Percentiles rank a stretch among this genome's conserved stretches.
These are phyloP conservation scores for Xestia xanthographa DNA, from an alignment of 2,888 invertebrate species.

Conservation along the genomic window DNA sequence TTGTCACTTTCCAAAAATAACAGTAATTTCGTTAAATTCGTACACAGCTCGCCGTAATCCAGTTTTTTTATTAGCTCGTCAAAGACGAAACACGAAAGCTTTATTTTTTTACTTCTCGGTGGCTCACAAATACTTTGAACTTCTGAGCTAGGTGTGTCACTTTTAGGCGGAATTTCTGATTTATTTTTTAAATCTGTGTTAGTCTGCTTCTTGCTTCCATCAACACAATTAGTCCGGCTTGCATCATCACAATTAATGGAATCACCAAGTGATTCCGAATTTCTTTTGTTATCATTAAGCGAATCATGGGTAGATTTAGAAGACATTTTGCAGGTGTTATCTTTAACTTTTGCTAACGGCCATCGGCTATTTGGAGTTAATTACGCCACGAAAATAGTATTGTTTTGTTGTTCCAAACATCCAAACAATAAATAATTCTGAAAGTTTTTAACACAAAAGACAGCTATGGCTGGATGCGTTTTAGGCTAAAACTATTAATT, in stretches of 20 bases:
- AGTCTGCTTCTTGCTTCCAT: background rate
- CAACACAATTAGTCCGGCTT: background rate
- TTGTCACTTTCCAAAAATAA: slow-evolving; percentile 58
- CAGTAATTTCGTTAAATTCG: slow-evolving; percentile 15
- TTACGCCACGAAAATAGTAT: background rate
- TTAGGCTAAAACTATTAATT: no score
- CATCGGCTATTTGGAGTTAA: background rate
- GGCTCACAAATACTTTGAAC: background rate
- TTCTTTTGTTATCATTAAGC: background rate
- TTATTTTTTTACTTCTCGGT: slow-evolving; percentile 23
- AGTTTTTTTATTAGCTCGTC: slow-evolving; percentile 25
- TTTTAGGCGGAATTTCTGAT: slow-evolving; percentile 9
- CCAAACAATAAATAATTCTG: background rate
- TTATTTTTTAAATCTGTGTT: background rate
- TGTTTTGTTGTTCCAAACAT: background rate
- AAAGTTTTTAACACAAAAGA: background rate
- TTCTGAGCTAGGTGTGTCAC: background rate
- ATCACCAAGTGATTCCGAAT: background rate
- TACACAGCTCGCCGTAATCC: slow-evolving; percentile 3
- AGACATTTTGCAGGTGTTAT: slow-evolving; percentile 9
- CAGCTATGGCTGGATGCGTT: background rate
- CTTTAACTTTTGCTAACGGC: background rate
- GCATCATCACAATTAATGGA: background rate
- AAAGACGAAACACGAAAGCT: slow-evolving; percentile 7
- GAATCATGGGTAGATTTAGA: background rate